Evolutionary conservation across 2,888 invertebrate species (phyloP).

Genomic region (Caenorhabditis sulstoni): DNA sequence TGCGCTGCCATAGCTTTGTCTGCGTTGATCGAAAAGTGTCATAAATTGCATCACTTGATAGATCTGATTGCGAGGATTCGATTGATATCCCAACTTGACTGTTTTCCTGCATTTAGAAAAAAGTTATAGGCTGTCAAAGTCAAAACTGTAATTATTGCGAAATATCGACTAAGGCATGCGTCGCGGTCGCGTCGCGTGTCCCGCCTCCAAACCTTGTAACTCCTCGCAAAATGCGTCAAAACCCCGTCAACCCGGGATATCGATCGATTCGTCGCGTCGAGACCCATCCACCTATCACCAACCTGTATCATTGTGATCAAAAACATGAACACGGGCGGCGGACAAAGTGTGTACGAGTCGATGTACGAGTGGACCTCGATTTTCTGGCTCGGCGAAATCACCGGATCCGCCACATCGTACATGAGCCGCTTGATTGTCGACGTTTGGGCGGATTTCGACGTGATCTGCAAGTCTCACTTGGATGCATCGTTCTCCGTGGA

Average conservation of each 20-base stretch:
- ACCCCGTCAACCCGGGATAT: not conserved
- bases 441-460: slow-evolving; percentile 55
- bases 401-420: slow-evolving; percentile 63
- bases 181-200: too few species aligned
- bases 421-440: slow-evolving; percentile 57
- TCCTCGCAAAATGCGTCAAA: too few species aligned
- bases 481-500: not conserved
- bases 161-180: too few species aligned
- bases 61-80: not conserved
- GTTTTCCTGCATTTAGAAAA: not conserved
- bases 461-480: slow-evolving; percentile 53
- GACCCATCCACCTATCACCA: not conserved
- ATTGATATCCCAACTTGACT: not conserved
- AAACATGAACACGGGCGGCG: slow-evolving; percentile 94
- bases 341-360: slow-evolving; percentile 83
- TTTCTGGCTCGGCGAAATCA: slow-evolving; percentile 48
- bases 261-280: not conserved
- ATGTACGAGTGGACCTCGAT: slow-evolving; percentile 68
- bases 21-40: too few species aligned
- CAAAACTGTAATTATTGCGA: not conserved
- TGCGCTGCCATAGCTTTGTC: too few species aligned
- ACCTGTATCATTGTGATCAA: slow-evolving; percentile 87
- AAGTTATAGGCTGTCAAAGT: not conserved
- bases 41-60: too few species aligned
- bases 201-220: too few species aligned